A percentile compares a stretch with the other conserved stretches of the same genome.
These are phyloP conservation scores for Arvicanthis niloticus DNA, from an alignment of 2,113 vertebrate species.

Conservation along the genomic window DNA sequence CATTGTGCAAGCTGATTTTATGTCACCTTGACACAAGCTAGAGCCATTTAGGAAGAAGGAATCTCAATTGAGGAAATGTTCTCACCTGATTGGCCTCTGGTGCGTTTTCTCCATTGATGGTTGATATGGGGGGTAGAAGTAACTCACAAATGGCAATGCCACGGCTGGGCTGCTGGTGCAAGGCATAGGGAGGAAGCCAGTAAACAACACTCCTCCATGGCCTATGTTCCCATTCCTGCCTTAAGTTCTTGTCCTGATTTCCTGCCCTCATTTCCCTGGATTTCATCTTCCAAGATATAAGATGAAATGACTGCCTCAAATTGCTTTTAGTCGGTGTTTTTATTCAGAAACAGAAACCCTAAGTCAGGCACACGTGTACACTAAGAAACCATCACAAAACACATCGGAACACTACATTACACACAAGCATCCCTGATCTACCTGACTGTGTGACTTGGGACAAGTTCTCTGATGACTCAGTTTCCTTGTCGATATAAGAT, in stretches of 20 bases:
- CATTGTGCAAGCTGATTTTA: neutral
- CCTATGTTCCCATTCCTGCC: neutral
- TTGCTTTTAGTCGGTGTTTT: neutral
- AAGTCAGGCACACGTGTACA: neutral
- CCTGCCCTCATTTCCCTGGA: neutral
- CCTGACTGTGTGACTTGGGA: neutral
- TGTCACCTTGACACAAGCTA: neutral
- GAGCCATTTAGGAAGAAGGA: neutral
- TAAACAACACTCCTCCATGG: neutral
- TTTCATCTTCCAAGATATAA: neutral
- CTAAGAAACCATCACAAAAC: neutral
- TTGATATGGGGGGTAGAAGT: neutral
- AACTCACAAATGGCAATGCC: neutral
- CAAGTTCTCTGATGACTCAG: neutral
- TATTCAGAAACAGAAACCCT: neutral
- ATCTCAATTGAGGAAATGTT: too few relatives aligned
- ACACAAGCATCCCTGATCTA: neutral
- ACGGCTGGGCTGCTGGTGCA: neutral
- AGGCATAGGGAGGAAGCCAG: neutral
- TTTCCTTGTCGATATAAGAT: slow-evolving; percentile 24
- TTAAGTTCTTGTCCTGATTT: neutral
- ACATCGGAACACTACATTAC: neutral
- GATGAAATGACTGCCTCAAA: neutral
- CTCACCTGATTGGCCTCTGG: neutral
- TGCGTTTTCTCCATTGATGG: neutral